Evolutionary conservation across 1,140 invertebrate genomes (phyloP).

Genomic region (Macrobrachium nipponense): DNA sequence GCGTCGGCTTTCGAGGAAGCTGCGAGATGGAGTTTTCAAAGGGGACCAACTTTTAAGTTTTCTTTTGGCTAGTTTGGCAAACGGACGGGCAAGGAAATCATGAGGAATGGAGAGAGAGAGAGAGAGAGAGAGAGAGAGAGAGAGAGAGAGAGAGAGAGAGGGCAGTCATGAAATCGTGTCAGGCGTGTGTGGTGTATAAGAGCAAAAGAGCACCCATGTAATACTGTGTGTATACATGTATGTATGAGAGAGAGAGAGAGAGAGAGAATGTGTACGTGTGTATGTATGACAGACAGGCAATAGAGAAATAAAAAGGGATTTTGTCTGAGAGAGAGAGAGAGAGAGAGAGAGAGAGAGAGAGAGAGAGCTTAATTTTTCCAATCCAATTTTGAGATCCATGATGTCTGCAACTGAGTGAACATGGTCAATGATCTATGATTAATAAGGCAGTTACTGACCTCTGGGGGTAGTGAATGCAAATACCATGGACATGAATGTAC

Average conservation of each 20-base stretch:
- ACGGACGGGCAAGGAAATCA: background rate
- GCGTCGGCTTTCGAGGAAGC: too few relatives aligned
- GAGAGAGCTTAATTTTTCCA: background rate
- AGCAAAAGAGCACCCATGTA: background rate
- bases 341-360: background rate
- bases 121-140: background rate
- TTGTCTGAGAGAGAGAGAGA: background rate
- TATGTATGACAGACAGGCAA: too few relatives aligned
- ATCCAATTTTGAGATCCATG: background rate
- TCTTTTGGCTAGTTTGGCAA: too few relatives aligned
- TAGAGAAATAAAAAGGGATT: too few relatives aligned
- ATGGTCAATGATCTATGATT: too few relatives aligned
- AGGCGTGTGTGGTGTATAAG: background rate
- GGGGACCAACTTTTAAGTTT: too few relatives aligned
- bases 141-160: background rate
- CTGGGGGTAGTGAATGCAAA: too few relatives aligned
- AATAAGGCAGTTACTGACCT: too few relatives aligned
- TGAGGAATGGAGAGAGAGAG: constrained; percentile 20
- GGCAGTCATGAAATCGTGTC: background rate
- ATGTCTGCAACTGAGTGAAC: background rate
- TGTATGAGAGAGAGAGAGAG: background rate
- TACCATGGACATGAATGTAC: too few relatives aligned
- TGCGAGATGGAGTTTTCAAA: too few relatives aligned
- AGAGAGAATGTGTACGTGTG: background rate
- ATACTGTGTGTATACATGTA: too few relatives aligned